phyloP scores from a whole-genome alignment of 2,888 invertebrate species.

The Pristionchus entomophagus region DNA sequence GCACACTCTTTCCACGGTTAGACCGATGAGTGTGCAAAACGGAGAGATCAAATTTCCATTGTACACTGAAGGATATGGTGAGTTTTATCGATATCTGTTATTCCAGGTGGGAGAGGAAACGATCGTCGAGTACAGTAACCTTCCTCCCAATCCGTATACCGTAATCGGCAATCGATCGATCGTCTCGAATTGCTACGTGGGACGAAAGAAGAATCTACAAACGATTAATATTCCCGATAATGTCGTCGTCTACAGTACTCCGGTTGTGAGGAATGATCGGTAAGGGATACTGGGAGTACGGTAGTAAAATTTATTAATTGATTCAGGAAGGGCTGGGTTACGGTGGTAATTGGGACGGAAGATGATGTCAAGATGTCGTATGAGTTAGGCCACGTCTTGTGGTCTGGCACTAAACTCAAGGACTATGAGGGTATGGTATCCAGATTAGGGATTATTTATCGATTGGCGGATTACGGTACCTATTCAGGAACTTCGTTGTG shows the following conservation, averaged over 20 bases:
- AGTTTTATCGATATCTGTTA: no score
- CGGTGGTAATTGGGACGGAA: conserved; percentile 51
- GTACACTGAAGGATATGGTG: no score
- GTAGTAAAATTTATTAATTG: no score
- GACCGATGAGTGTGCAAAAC: no score
- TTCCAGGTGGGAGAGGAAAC: neutral
- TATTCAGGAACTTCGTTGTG: conserved; percentile 8
- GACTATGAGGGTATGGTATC: conserved; percentile 12
- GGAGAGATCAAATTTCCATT: no score
- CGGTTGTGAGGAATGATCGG: neutral
- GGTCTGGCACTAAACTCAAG: neutral
- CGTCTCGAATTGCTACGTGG: neutral
- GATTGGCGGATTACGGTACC: neutral
- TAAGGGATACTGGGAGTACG: neutral
- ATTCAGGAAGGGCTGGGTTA: conserved; percentile 51
- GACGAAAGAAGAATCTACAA: neutral
- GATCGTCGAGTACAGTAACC: conserved; percentile 36
- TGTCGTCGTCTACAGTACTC: conserved; percentile 41
- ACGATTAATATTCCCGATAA: neutral
- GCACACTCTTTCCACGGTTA: no score
- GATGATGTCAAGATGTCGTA: conserved; percentile 59
- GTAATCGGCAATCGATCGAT: neutral
- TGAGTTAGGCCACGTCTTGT: neutral
- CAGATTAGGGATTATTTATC: neutral
- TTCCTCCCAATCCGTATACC: neutral